These are phyloP conservation scores for Peromyscus attwateri DNA, from an alignment of 2,797 vertebrate species.

Conservation along the genomic window DNA sequence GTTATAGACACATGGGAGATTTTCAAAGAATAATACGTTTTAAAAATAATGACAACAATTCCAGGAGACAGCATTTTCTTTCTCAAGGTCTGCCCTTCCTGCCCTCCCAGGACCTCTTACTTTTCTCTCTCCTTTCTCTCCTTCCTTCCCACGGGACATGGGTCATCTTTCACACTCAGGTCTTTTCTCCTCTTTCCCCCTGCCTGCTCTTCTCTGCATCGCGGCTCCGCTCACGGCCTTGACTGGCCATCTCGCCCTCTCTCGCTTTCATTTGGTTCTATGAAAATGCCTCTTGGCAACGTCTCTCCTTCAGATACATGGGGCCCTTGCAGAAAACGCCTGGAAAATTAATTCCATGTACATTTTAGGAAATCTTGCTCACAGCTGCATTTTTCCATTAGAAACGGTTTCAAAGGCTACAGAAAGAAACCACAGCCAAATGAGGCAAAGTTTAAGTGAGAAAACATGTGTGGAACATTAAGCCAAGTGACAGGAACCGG, in stretches of 20 bases:
- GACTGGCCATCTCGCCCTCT: not conserved
- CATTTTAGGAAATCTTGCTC: constrained; percentile 91
- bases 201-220: not conserved
- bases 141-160: not conserved
- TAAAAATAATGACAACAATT: not conserved
- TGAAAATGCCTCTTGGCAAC: constrained; percentile 82
- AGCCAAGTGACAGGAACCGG: constrained; percentile 86
- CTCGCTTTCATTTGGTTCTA: constrained; percentile 65
- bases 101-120: not conserved
- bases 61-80: not conserved
- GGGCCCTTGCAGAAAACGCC: constrained; percentile 88
- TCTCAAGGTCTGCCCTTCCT: not conserved
- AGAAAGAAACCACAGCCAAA: constrained; percentile 87
- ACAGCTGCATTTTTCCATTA: constrained; percentile 95
- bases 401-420: constrained; percentile 91
- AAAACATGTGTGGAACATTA: constrained; percentile 89
- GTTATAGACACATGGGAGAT: not conserved
- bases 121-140: not conserved
- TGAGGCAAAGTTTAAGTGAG: constrained; percentile 90
- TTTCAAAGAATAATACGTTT: not conserved
- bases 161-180: not conserved
- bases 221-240: not conserved
- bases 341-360: constrained; percentile 91
- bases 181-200: not conserved
- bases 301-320: constrained; percentile 82